Evolutionary conservation across 2,797 vertebrate genomes (phyloP), one percentile per base, ranked within the genome.

Genomic region (Mormyrops attenuatus): DNA sequence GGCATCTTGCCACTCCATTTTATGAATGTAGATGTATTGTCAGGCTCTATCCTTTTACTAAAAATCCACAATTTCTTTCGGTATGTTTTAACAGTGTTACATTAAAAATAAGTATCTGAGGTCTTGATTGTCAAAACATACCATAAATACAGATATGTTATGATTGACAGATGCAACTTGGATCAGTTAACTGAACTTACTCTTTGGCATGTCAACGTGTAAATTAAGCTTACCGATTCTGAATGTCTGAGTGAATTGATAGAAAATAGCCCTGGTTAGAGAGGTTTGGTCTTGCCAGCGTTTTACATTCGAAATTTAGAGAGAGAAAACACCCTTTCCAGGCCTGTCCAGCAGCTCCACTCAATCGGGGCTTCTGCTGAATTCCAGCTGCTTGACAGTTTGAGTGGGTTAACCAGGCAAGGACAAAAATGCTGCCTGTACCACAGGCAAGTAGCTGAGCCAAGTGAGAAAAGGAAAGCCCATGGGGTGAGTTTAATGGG

Each of bases 341-440:
- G 69, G 85, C 47, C 85, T 26, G 89, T 60, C 77, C 44, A 84
- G 47, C 85, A 52, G 87, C 50, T 88, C 17, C 89, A 88, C 90
- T 91, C 89, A 90, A 90, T 88, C 41, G 15, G 89, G 7, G 49
- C 86, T 90, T 82, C 15, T 85, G 34, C 4, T 22, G 6, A 38
- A 13, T 77, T 55, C 86, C 73, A 90, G 50, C 50, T 77, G n/a
- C 90, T 13, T 89, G 91, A 85, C 91, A 90, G 92, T 93, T 91
- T 90, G 50, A 26, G 49, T 22, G 41, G 87, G 73, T 50, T 60
- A 63, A 47, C 55, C 30, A 88, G 73, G 38, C 77, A 38, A 66
- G 52, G 20, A 69, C 30, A 34, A 57, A 88, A 85, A 38, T 90
- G 52, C 88, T 53, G 88, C 90, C 66, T 73, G 80, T 66, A 66